Base-by-base conservation (phyloP, 2,113 vertebrate genomes). In the Narcine bancroftii region DNA sequence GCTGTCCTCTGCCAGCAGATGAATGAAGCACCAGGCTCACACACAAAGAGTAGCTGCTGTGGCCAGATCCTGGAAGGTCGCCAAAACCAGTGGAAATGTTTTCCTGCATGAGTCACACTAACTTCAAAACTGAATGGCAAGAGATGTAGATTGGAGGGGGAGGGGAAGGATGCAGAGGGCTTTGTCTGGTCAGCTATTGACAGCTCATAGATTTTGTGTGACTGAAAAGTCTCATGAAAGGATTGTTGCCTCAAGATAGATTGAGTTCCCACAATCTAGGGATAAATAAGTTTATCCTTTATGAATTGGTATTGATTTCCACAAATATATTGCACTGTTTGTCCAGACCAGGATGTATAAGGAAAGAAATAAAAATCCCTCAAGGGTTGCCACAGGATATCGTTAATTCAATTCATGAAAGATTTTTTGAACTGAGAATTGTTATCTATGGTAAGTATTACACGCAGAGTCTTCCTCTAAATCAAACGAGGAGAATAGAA, bases 161-260 rank as follows among this genome's bases (percentile, higher is more conserved):
- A 56, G 53, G 81, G 81, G 53, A 50, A n/a, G 53, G 33, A 85
- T 36, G 81, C 81, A 87, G 81, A 36, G 81, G 53, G 53, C 81
- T 87, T 87, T 87, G 81, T 87, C 81, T 87, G 81, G 81, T 36
- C 53, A 87, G 81, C 53, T 87, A 87, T 87, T 87, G 53, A 60
- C 53, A 87, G 50, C 81, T 36, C 53, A 87, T 56, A 87, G 81
- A 36, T 60, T 60, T 56, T 36, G 53, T 56, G 56, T 10, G 53
- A 50, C 53, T 87, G 81, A 87, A 87, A 63, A 21, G 53, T 60
- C 81, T 87, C 56, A 15, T 60, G 33, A 87, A 36, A 87, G 81
- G 17, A 13, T 75, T 75, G 72, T 69, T 69, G 39, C 39, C 65
- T 89, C 19, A 7, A 60, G 56, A 47, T 69, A 29, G 89, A 91